A percentile compares a stretch with the other conserved stretches of the same genome.
Conservation (phyloP, 2,113 vertebrate species). For the Otolemur garnettii region DNA sequence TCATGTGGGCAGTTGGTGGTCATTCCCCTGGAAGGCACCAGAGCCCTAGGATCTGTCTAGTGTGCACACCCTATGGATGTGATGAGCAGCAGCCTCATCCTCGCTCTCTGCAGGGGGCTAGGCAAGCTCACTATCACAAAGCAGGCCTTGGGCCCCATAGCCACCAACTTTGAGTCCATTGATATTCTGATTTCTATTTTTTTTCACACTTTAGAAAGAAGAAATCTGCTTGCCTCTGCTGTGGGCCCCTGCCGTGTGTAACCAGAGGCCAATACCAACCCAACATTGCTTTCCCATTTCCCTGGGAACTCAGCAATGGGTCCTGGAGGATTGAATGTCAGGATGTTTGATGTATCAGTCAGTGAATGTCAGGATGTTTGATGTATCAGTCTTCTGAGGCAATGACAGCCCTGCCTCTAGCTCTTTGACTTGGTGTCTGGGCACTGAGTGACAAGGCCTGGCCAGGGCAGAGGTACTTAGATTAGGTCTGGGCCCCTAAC, state of each 20-base stretch:
- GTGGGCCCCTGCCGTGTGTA: neutral
- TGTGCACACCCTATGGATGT: neutral
- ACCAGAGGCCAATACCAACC: neutral
- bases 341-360: conserved; percentile 11
- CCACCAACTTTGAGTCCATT: neutral
- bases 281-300: neutral
- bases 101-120: rapidly evolving
- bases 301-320: rapidly evolving
- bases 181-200: neutral
- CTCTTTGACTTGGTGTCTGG: neutral
- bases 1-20: neutral
- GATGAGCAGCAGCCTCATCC: neutral
- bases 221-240: neutral
- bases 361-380: neutral
- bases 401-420: neutral
- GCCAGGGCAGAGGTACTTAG: neutral
- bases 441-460: neutral
- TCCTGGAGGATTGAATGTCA: neutral
- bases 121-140: rapidly evolving
- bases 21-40: neutral
- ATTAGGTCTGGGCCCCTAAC: neutral
- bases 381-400: neutral
- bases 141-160: neutral
- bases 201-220: neutral
- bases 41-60: neutral